These are phyloP conservation scores for Clanis bilineata DNA, from an alignment of 2,888 invertebrate genomes.

Conservation along the genomic window DNA sequence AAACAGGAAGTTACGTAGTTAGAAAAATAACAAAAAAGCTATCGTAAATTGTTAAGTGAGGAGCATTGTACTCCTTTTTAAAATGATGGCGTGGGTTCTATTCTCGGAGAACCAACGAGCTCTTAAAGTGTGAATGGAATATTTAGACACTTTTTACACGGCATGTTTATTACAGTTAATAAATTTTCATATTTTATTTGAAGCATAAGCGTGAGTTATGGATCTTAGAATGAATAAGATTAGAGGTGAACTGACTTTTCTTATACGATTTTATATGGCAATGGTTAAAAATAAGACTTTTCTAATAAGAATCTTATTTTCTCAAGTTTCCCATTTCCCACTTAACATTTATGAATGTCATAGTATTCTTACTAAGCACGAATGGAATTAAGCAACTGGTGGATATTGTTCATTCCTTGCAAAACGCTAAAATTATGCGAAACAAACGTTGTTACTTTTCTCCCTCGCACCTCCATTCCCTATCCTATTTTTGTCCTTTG, in stretches of 20 bases:
- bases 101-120: neutral
- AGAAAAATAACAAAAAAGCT: neutral
- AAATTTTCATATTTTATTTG: conserved; percentile 1
- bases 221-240: neutral
- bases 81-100: conserved; percentile 3
- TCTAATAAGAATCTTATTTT: neutral
- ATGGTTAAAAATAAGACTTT: neutral
- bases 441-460: no score
- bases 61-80: conserved; percentile 7
- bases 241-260: neutral
- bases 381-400: no score
- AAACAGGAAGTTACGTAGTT: conserved; percentile 5
- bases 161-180: conserved; percentile 1
- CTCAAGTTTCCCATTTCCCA: neutral
- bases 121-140: conserved; percentile 8
- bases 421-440: no score
- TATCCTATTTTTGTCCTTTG: no score
- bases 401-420: no score
- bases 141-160: neutral
- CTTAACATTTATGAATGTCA: neutral
- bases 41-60: neutral
- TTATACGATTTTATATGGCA: neutral
- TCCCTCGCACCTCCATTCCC: no score
- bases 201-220: neutral
- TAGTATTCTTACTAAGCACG: no score